Evolutionary conservation across 2,113 vertebrate species (phyloP).

Genomic region (Redunca redunca): DNA sequence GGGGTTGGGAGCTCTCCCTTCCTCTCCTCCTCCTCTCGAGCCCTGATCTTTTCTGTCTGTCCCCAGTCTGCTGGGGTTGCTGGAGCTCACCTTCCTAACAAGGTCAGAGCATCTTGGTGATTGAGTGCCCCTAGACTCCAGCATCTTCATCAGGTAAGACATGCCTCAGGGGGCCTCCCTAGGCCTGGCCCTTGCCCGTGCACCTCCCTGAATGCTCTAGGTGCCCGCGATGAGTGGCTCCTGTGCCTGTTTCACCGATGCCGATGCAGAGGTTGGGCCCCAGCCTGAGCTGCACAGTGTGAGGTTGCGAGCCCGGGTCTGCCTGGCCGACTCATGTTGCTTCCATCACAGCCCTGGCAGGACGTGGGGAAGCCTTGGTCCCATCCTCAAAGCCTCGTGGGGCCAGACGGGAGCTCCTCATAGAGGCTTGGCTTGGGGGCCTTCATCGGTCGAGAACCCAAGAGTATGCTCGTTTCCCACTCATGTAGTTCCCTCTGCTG

Average conservation of each 20-base stretch:
- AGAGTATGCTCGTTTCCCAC: neutral
- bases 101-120: neutral
- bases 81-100: neutral
- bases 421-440: neutral
- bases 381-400: neutral
- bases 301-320: neutral
- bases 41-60: neutral
- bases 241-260: neutral
- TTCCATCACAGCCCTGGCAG: neutral
- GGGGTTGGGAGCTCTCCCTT: neutral
- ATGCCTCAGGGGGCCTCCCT: fast-evolving
- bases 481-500: neutral
- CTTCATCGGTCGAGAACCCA: neutral
- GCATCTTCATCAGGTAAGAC: neutral
- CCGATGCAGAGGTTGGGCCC: neutral
- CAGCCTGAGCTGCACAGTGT: neutral
- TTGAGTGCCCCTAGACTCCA: neutral
- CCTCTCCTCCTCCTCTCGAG: neutral
- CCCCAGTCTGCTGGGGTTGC: neutral
- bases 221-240: neutral
- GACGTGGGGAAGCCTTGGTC: neutral
- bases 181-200: neutral
- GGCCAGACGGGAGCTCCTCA: neutral
- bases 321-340: neutral
- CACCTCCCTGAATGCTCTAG: neutral